Conservation (phyloP, 2,888 invertebrate genomes). For the Campopleginae sp. region DNA sequence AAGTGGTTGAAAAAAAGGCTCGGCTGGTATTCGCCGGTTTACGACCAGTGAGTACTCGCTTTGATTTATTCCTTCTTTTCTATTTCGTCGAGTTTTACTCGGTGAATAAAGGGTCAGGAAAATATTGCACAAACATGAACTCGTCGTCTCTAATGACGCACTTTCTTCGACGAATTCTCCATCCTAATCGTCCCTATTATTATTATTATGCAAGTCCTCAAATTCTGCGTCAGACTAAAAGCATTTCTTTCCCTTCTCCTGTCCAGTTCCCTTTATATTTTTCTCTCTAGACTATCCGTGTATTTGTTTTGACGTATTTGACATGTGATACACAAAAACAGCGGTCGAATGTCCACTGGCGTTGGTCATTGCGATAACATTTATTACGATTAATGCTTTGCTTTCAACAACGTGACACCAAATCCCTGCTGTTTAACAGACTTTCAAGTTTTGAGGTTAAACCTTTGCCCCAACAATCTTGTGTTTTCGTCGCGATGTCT, state of each 20-base stretch:
- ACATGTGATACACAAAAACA: background rate
- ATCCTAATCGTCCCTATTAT: background rate
- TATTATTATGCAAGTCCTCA: background rate
- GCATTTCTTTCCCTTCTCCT: background rate
- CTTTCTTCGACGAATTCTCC: background rate
- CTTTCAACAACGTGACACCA: background rate
- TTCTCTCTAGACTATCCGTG: background rate
- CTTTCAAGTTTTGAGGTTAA: background rate
- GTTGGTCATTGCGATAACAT: background rate
- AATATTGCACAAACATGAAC: slow-evolving; percentile 5
- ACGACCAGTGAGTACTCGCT: slow-evolving; percentile 74
- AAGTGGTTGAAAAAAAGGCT: slow-evolving; percentile 77
- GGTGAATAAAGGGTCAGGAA: background rate
- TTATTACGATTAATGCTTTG: background rate
- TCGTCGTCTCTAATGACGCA: background rate
- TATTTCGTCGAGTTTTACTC: slow-evolving; percentile 16
- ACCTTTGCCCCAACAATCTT: no score
- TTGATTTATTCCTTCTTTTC: background rate
- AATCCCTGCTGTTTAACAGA: no score
- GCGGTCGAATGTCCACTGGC: background rate
- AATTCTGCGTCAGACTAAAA: background rate
- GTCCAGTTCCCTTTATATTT: background rate
- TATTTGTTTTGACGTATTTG: slow-evolving; percentile 6
- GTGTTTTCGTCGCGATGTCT: background rate
- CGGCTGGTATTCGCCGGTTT: slow-evolving; percentile 75